Base-by-base conservation (phyloP, 2,113 vertebrate species). In the Microcebus lehilahytsara region DNA sequence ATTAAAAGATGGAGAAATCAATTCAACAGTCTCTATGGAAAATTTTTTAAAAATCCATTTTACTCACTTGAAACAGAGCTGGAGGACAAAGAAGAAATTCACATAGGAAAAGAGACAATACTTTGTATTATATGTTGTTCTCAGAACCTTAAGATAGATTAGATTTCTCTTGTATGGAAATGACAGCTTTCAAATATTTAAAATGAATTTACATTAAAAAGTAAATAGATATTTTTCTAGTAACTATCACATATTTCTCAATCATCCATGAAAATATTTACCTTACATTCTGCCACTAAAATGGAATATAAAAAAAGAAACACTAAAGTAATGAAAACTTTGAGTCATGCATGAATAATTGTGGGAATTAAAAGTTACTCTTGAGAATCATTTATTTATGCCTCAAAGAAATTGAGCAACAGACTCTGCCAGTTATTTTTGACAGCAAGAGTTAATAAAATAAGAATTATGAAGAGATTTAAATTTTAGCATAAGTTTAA, bases 1-100 rank as follows among this genome's bases (percentile, higher is more conserved):
- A 60, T 93, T 60, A 78, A 89, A 96, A 90, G 72, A 93, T 58
- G 30, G n/a, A 93, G 69, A 94, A 96, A 92, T 85, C 86, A 97
- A 95, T 95, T 97, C 58, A 81, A 20, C 34, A 94, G 79, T 42
- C 58, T 80, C 51, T 66, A 67, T n/a, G 77, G 32, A 93, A 93
- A 87, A 37, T 64, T 89, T 27, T 78, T n/a, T 13, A 46, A 80
- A 91, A 92, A 92, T 66, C 20, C 10, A 92, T 89, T 95, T 96
- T 69, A 58, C 22, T 93, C 71, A 95, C 16, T 89, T 92, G 7
- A 49, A 80, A 85, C 40, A 94, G 20, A 83, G 32, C 14, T 92
- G 9, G 27, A 92, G 34, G 42, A 93, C 87, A 95, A 97, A 81
- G 51, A 89, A 85, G 13, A 90, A 40, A 67, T 62, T 91, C 32